These are phyloP conservation scores for Ectropis grisescens DNA, from an alignment of 1,140 invertebrate species.

Conservation along the genomic window DNA sequence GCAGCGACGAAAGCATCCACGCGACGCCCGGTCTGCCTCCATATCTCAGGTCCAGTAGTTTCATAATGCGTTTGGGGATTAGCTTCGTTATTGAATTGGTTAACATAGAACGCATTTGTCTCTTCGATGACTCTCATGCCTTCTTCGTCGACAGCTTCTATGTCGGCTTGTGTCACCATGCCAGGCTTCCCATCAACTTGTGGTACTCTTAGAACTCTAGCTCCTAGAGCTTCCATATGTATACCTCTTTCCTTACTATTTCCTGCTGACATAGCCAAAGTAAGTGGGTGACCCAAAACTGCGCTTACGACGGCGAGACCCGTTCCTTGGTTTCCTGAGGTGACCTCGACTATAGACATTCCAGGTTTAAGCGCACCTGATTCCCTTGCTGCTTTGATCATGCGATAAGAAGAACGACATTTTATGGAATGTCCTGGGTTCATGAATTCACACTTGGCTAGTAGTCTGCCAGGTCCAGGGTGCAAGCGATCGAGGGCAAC, in stretches of 20 bases:
- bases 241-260: slow-evolving; percentile 51
- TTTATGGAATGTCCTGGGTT: slow-evolving; percentile 58
- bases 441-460: slow-evolving; percentile 60
- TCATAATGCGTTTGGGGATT: slow-evolving; percentile 41
- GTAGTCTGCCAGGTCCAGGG: slow-evolving; percentile 41
- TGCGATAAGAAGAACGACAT: slow-evolving; percentile 44
- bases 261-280: slow-evolving; percentile 48
- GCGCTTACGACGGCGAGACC: slow-evolving; percentile 53
- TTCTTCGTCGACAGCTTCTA: slow-evolving; percentile 36
- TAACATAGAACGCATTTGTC: slow-evolving; percentile 44
- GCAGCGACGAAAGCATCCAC: slow-evolving; percentile 51
- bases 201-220: slow-evolving; percentile 43
- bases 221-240: slow-evolving; percentile 56
- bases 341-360: slow-evolving; percentile 42
- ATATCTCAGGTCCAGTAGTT: slow-evolving; percentile 54
- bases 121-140: slow-evolving; percentile 33
- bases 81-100: slow-evolving; percentile 44
- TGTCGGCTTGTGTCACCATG: slow-evolving; percentile 47
- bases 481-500: slow-evolving; percentile 47
- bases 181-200: slow-evolving; percentile 56
- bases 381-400: slow-evolving; percentile 37
- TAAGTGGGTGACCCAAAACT: slow-evolving; percentile 44
- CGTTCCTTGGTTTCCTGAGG: slow-evolving; percentile 56
- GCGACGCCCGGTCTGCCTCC: slow-evolving; percentile 47
- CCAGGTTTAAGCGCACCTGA: slow-evolving; percentile 39